Evolutionary conservation across 2,797 vertebrate genomes (phyloP), one percentile per base, ranked within the genome.

Genomic region (Nannoperca australis): DNA sequence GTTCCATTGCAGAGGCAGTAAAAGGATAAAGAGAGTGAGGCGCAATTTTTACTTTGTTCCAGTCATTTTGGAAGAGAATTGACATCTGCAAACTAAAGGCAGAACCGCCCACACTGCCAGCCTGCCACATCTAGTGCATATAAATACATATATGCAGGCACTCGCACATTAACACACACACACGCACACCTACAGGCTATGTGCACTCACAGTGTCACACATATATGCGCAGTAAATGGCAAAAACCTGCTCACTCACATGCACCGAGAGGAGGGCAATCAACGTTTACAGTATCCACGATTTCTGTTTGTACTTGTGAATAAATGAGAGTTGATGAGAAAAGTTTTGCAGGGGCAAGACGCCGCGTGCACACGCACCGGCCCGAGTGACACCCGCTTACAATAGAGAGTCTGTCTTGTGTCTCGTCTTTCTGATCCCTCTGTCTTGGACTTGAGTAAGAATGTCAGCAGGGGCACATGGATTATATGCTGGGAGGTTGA

Each of bases 11-110:
- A 92, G 94, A 93, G 92, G 93, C 93, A 92, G 90, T 95, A 93
- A 94, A 94, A 88, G 94, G 94, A 95, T 94, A 93, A 95, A 92
- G 93, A 91, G 88, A 93, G 92, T 91, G 88, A 91, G 93, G 91
- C 90, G 83, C 92, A 94, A 93, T 94, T 94, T 93, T 93, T 89
- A 94, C 94, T 95, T 95, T 95, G 94, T 95, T 95, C 93, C 94
- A 95, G 94, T 94, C 94, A 89, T 95, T 84, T 95, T 94, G 92
- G 94, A 94, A 93, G 91, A 95, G 94, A 96, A 96, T 95, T 94
- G 94, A 95, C 95, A 96, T 95, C 94, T 94, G 94, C 95, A 95
- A 94, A 95, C 94, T 95, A 95, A 95, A 96, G 94, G 94, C 95
- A 95, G 94, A 96, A 95, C 95, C 95, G 89, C 95, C 95, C 92